Conservation (phyloP, 2,888 invertebrate genomes). For the Tricholauxania praeusta region DNA sequence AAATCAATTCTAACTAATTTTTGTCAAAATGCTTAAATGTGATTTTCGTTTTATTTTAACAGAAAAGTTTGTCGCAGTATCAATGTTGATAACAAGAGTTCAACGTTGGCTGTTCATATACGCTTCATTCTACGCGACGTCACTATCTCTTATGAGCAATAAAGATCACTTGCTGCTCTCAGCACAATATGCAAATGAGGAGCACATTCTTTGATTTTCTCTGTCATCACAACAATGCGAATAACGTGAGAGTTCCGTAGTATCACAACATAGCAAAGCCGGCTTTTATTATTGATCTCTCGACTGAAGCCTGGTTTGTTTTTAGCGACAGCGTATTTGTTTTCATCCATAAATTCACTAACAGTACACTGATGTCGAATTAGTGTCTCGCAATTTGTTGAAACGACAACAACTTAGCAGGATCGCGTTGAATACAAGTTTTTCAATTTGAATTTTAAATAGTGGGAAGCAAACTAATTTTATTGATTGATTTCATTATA, state of each 20-base stretch:
- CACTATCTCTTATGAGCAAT: not conserved
- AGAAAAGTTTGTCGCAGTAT: not conserved
- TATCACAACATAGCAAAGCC: not conserved
- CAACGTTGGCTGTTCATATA: not conserved
- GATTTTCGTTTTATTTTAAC: not conserved
- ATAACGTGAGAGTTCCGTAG: not conserved
- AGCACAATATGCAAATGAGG: conserved; percentile 19
- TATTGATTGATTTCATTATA: not conserved
- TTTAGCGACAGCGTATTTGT: not conserved
- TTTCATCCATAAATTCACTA: conserved; percentile 45
- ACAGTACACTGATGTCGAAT: conserved; percentile 36
- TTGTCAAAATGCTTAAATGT: too few relatives aligned
- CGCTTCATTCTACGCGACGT: not conserved
- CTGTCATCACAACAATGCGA: not conserved
- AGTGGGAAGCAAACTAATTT: not conserved
- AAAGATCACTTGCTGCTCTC: conserved; percentile 10
- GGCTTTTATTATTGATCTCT: not conserved
- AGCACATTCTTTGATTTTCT: not conserved
- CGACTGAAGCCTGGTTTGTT: too few relatives aligned
- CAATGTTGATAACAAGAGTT: conserved; percentile 18
- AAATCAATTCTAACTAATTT: too few relatives aligned
- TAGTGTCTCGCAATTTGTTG: conserved; percentile 45
- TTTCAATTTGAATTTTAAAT: not conserved
- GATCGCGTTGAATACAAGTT: not conserved
- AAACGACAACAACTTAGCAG: conserved; percentile 6